Percentiles rank a stretch among this genome's conserved stretches.
Conservation (phyloP, 2,888 invertebrate species). For the Tricholauxania praeusta region DNA sequence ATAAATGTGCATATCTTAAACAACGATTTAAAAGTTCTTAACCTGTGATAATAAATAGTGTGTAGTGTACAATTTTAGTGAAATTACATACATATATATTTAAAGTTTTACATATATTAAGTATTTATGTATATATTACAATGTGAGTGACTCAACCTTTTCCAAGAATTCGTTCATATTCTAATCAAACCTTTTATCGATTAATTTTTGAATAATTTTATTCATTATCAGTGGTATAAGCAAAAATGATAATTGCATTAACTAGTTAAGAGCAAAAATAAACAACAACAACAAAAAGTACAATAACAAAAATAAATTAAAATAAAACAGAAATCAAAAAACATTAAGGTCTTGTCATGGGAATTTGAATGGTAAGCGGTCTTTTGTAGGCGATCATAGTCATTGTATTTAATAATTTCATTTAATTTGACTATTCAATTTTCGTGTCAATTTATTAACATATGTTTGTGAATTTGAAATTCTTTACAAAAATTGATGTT, state of each 20-base stretch:
- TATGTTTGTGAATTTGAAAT: no score
- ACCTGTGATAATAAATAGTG: no score
- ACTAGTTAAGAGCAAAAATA: constrained; percentile 8
- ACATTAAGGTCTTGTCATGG: background rate
- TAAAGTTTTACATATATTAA: no score
- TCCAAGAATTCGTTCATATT: background rate
- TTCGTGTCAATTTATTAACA: no score
- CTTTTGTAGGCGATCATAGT: background rate
- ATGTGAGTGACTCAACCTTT: background rate
- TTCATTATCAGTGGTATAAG: constrained; percentile 10
- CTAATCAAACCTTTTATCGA: constrained; percentile 8
- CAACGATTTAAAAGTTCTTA: background rate
- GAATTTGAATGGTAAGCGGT: constrained; percentile 3
- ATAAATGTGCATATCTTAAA: background rate
- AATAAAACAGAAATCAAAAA: background rate
- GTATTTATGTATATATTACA: no score
- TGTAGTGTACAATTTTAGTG: no score
- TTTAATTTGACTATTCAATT: no score
- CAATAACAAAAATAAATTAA: background rate
- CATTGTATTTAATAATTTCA: no score
- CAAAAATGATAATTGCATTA: constrained; percentile 27
- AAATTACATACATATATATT: no score
- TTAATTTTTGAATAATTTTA: constrained; percentile 5
- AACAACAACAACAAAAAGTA: background rate
- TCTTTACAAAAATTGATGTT: no score